These are phyloP conservation scores for Lymantria dispar DNA, from an alignment of 2,888 invertebrate species.

Conservation along the genomic window DNA sequence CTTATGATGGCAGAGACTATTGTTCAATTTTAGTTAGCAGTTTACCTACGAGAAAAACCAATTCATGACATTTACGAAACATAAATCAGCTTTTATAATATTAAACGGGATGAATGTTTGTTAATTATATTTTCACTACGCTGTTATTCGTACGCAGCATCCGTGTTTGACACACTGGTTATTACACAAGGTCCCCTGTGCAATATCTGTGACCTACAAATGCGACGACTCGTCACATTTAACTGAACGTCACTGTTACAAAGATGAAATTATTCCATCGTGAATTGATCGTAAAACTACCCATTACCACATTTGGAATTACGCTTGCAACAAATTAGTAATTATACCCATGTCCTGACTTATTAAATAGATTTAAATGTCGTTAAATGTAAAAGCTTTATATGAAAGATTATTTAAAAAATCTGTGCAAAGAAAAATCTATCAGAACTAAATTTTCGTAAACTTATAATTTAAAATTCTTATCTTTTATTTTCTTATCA, in stretches of 20 bases:
- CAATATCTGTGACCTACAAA: constrained; percentile 71
- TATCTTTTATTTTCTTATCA: too few relatives aligned
- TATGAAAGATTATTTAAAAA: too few relatives aligned
- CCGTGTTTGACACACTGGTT: constrained; percentile 53
- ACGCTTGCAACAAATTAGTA: constrained; percentile 44
- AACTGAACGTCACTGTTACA: constrained; percentile 48
- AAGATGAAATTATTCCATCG: constrained; percentile 53
- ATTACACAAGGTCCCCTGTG: constrained; percentile 64
- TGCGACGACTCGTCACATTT: constrained; percentile 44
- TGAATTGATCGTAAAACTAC: constrained; percentile 49
- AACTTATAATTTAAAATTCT: too few relatives aligned
- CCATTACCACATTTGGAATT: constrained; percentile 54
- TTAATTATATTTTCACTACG: constrained; percentile 28
- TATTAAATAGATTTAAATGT: too few relatives aligned
- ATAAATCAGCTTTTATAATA: background rate
- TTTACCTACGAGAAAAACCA: background rate
- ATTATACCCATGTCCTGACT: constrained; percentile 37
- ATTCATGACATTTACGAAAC: background rate
- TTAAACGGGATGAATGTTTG: constrained; percentile 11
- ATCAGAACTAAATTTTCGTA: too few relatives aligned
- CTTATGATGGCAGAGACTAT: constrained; percentile 46
- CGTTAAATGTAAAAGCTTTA: too few relatives aligned
- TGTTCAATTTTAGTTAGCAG: constrained; percentile 22
- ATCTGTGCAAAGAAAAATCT: too few relatives aligned
- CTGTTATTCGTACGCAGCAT: constrained; percentile 40